phyloP scores from a whole-genome alignment of 2,797 vertebrate species.

The Oreochromis grahami region DNA sequence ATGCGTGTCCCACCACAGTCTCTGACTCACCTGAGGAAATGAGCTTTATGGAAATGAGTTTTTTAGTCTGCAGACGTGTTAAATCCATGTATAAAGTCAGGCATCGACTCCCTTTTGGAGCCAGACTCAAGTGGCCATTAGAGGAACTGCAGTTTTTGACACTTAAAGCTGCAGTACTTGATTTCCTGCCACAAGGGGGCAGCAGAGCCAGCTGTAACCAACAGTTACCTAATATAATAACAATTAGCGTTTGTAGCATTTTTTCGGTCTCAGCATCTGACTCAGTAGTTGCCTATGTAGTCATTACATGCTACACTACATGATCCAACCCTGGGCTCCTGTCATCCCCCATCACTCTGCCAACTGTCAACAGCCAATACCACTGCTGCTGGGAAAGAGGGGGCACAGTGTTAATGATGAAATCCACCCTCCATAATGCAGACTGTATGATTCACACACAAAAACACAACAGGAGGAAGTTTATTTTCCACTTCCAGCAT shows the following conservation, averaged over 20 bases:
- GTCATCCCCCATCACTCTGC: not conserved
- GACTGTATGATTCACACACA: not conserved
- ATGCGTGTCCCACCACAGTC: not conserved
- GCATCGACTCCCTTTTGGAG: not conserved
- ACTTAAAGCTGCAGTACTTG: not conserved
- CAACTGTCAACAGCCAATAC: not conserved
- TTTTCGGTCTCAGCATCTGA: not conserved
- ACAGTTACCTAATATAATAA: accelerated
- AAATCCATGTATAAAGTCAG: not conserved
- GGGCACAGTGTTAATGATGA: not conserved
- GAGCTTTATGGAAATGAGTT: not conserved
- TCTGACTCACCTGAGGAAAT: not conserved
- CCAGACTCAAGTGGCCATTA: not conserved
- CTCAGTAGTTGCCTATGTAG: accelerated
- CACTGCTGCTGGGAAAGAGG: not conserved
- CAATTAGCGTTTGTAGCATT: not conserved
- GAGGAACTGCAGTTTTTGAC: not conserved
- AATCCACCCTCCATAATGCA: not conserved
- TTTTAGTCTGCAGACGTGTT: not conserved
- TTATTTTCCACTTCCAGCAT: not conserved
- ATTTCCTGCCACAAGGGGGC: not conserved
- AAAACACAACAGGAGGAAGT: not conserved
- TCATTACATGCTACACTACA: not conserved
- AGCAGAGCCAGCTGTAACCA: not conserved
- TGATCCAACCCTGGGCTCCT: not conserved